Base-by-base conservation (phyloP, 2,797 vertebrate genomes). In the Fistularia tabacaria region DNA sequence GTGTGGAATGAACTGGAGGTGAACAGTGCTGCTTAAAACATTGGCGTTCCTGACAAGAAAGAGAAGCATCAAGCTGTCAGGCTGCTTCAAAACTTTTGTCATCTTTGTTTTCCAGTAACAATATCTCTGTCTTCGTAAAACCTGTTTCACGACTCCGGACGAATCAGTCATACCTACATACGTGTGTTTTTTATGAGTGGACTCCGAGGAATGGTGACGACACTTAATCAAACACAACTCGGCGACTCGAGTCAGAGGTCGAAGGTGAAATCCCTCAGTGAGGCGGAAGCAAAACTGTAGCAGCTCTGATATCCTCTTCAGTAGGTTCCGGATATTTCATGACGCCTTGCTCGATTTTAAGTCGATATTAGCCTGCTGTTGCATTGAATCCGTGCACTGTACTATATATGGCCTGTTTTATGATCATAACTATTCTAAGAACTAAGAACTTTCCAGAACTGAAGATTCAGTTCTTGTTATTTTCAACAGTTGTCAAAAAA, bases 71-170 rank as follows among this genome's bases (percentile, higher is more conserved):
- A 76, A 65, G 65, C 54, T 73, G 73, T 74, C 71, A 59, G 55
- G 59, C 60, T 3, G 57, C 55, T 43, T 61, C 54, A 51, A 8
- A 7, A 54, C 58, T 59, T n/a, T 36, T 3, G 1, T 8, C 8
- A 10, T 56, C 55, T 59, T n/a, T 36, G 36, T 54, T 52, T 67
- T 56, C 42, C 38, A 42, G 6, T n/a, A 12, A 36, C 11, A 36
- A 6, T 38, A 40, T 49, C 55, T 52, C 25, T 9, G 7, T 38
- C 14, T 56, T 13, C 0, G 78, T 57, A 50, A 63, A 83, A 87
- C 80, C 67, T 12, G 78, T 77, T 76, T 59, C 41, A 41, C 66
- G 14, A 48, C 73, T 76, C 65, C 56, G 46, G 42, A 15, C 14
- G 38, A 44, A 54, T 63, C 54, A 25, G 69, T 15, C 54, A 63